A percentile compares a stretch with the other conserved stretches of the same genome.
phyloP scores from a whole-genome alignment of 2,797 vertebrate genomes.

The Sciurus carolinensis region DNA sequence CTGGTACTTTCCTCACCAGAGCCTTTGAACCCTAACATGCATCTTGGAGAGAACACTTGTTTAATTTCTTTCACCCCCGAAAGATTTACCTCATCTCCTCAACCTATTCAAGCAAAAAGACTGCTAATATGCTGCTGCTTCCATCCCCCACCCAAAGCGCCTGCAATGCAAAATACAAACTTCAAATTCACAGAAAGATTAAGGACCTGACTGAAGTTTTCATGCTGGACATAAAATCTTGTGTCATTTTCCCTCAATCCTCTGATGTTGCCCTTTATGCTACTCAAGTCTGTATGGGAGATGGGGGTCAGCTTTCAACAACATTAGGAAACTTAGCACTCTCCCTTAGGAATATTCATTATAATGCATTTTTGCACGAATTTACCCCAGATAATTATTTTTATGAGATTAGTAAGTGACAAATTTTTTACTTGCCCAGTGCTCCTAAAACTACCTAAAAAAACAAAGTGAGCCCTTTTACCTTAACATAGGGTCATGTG shows the following conservation, averaged over 20 bases:
- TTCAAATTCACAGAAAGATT: slow-evolving; percentile 1
- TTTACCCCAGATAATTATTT: slow-evolving; percentile 36
- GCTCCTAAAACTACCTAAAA: neutral
- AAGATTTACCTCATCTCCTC: slow-evolving; percentile 12
- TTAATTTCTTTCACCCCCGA: neutral
- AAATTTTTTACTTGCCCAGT: neutral
- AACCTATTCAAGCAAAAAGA: slow-evolving; percentile 22
- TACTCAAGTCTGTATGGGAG: neutral
- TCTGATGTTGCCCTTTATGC: neutral
- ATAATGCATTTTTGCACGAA: neutral
- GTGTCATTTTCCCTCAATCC: neutral
- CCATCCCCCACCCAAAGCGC: neutral
- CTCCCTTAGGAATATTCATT: neutral
- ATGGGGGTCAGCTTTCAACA: neutral
- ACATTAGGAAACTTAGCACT: neutral
- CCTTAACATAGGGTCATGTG: too few species aligned
- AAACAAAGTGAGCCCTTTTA: neutral
- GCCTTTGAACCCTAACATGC: slow-evolving; percentile 3
- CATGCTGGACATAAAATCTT: neutral
- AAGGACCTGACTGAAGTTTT: neutral
- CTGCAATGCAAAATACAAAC: neutral
- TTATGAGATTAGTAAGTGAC: neutral
- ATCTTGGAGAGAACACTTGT: neutral
- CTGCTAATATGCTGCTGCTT: neutral
- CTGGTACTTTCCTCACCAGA: neutral